A percentile compares a stretch with the other conserved stretches of the same genome.
phyloP scores from a whole-genome alignment of 1,140 invertebrate species.

The Calycopis cecrops region DNA sequence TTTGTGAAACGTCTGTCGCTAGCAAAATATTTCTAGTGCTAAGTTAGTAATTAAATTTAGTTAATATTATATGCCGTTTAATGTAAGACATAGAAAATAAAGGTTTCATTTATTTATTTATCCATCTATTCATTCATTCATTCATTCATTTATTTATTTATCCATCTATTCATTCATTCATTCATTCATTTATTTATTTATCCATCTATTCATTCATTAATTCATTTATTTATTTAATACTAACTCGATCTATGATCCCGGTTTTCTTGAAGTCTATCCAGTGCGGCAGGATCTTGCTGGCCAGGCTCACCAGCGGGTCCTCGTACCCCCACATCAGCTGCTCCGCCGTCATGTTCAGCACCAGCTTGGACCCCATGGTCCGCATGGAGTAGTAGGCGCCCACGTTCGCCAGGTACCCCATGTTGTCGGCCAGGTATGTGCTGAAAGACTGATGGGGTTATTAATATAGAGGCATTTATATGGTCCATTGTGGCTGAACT shows the following conservation, averaged over 20 bases:
- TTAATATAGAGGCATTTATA: not conserved
- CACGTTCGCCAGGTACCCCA: constrained; percentile 77
- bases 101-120: too few relatives aligned
- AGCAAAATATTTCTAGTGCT: too few relatives aligned
- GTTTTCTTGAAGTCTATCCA: constrained; percentile 86
- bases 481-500: too few relatives aligned
- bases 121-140: too few relatives aligned
- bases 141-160: too few relatives aligned
- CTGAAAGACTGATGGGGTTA: constrained; percentile 76
- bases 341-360: constrained; percentile 81
- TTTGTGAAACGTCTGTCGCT: too few relatives aligned
- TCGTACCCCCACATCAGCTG: constrained; percentile 92
- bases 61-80: too few relatives aligned
- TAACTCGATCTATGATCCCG: constrained; percentile 88
- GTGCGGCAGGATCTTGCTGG: constrained; percentile 80
- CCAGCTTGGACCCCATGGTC: constrained; percentile 79
- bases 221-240: constrained; percentile 32
- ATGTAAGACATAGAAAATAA: not conserved
- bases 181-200: too few relatives aligned
- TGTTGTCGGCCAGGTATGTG: constrained; percentile 74
- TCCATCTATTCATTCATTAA: not conserved
- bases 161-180: too few relatives aligned
- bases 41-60: too few relatives aligned
- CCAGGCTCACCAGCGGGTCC: constrained; percentile 82
- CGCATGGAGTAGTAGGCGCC: constrained; percentile 79